Conservation (phyloP, 2,888 invertebrate genomes). For the Melanotus villosus region DNA sequence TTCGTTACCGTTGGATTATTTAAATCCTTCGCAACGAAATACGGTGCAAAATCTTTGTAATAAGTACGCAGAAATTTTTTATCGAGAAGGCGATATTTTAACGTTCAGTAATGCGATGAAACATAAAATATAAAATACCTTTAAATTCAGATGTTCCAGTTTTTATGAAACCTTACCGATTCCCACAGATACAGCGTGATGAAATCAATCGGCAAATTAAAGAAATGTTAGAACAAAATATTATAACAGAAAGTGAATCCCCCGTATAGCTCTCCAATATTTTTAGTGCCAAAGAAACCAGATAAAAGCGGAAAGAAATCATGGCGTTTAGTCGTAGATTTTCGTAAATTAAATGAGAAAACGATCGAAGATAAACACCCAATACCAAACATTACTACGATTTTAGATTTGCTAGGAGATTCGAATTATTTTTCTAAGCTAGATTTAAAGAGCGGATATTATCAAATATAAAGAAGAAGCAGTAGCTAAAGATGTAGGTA, state of each 20-base stretch:
- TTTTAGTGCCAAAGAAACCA: constrained; percentile 61
- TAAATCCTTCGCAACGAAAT: not conserved
- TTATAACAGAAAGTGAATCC: constrained; percentile 57
- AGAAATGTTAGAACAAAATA: constrained; percentile 56
- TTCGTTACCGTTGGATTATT: not conserved
- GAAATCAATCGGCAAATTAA: constrained; percentile 58
- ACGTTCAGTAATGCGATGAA: constrained; percentile 51
- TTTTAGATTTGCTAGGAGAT: constrained; percentile 41
- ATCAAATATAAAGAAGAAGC: no score
- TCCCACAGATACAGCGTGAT: constrained; percentile 51
- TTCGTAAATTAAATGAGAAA: constrained; percentile 24
- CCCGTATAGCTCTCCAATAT: constrained; percentile 61
- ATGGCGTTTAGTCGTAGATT: constrained; percentile 28
- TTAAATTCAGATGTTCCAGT: constrained; percentile 14
- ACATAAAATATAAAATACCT: constrained; percentile 31
- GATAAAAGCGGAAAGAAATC: constrained; percentile 11
- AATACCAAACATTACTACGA: constrained; percentile 50
- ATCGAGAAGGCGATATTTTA: constrained; percentile 31
- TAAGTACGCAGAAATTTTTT: constrained; percentile 43
- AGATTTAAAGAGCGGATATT: constrained; percentile 51
- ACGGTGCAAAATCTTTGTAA: not conserved
- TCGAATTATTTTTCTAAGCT: constrained; percentile 44
- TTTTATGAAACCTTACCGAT: constrained; percentile 40
- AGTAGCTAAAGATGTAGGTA: no score
- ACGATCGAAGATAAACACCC: constrained; percentile 42